A percentile compares a stretch with the other conserved stretches of the same genome.
Conservation (phyloP, 2,797 vertebrate species). For the Tarsius wallacei region DNA sequence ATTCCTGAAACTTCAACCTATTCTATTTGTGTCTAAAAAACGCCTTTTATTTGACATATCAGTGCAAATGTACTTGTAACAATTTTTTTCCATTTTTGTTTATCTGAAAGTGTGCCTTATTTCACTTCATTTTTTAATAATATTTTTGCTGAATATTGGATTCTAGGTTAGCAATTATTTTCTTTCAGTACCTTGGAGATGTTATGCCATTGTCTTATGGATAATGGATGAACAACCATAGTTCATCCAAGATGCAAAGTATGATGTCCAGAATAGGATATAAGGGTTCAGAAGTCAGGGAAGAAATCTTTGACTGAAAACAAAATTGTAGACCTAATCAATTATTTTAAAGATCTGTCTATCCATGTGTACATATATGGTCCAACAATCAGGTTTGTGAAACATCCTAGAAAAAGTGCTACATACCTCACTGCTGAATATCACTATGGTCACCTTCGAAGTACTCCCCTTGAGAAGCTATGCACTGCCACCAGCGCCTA, state of each 20-base stretch:
- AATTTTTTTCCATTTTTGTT: background rate
- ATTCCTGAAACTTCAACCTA: background rate
- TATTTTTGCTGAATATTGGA: background rate
- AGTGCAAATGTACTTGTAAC: background rate
- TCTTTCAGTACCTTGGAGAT: background rate
- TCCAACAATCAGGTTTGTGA: no score
- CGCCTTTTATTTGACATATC: background rate
- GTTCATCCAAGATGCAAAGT: background rate
- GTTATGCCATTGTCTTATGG: background rate
- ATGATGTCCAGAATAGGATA: background rate
- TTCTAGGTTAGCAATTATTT: background rate
- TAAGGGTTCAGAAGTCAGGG: background rate
- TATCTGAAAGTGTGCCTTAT: background rate
- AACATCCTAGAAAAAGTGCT: no score
- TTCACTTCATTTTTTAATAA: background rate
- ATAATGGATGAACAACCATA: background rate
- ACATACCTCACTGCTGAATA: no score
- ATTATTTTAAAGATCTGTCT: no score
- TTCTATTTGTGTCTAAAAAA: background rate
- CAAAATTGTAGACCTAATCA: no score
- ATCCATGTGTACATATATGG: no score
- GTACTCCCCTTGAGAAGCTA: no score
- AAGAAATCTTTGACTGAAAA: background rate
- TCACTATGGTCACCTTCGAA: no score
- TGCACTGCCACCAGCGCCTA: no score